These are phyloP conservation scores for Julus scandinavius DNA, from an alignment of 2,888 invertebrate species.

Conservation along the genomic window DNA sequence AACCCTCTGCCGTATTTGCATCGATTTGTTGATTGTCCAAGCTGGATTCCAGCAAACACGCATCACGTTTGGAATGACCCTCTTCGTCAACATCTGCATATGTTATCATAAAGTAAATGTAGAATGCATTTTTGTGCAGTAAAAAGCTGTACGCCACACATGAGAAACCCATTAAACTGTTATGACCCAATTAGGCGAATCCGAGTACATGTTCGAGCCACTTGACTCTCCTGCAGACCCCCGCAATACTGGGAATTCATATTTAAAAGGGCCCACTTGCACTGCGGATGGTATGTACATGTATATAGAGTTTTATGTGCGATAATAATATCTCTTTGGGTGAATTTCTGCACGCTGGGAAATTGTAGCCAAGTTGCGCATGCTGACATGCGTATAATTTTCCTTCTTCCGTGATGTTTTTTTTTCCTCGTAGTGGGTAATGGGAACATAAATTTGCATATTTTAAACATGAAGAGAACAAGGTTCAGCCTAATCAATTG, in stretches of 20 bases:
- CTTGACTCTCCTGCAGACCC: constrained; percentile 39
- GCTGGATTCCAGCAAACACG: neutral
- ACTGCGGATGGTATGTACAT: neutral
- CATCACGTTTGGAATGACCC: constrained; percentile 16
- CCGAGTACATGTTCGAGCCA: constrained; percentile 47
- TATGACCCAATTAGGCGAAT: constrained; percentile 52
- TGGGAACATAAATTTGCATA: constrained; percentile 39
- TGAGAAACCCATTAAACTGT: constrained; percentile 51
- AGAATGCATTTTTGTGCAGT: constrained; percentile 48
- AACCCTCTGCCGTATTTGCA: neutral
- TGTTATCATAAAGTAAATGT: constrained; percentile 40
- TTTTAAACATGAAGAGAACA: constrained; percentile 31
- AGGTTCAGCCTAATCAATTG: constrained; percentile 40
- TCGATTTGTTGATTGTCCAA: neutral
- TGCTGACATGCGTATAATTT: constrained; percentile 15
- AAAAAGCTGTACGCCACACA: constrained; percentile 49
- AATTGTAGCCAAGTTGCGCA: constrained; percentile 34
- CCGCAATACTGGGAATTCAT: constrained; percentile 30
- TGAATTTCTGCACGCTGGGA: constrained; percentile 16
- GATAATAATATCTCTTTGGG: constrained; percentile 41
- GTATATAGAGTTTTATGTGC: neutral
- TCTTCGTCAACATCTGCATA: constrained; percentile 19
- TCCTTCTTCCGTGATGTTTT: constrained; percentile 25
- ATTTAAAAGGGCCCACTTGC: constrained; percentile 35
- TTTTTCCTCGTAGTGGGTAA: constrained; percentile 14